These are phyloP conservation scores for Chrysomela aeneicollis DNA, from an alignment of 2,888 invertebrate species.

Conservation along the genomic window DNA sequence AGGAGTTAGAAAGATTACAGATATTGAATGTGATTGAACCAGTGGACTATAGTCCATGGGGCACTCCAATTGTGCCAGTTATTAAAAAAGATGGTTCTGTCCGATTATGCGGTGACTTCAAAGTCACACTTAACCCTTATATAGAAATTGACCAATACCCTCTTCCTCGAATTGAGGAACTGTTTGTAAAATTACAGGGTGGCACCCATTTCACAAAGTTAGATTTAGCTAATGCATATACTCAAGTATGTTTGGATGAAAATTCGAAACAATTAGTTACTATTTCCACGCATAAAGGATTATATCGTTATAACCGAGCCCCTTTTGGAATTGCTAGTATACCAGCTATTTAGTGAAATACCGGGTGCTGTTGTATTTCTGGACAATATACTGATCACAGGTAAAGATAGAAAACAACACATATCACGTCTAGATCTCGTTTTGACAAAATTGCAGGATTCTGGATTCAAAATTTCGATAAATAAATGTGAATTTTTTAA, in stretches of 20 bases:
- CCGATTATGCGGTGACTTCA: constrained; percentile 29
- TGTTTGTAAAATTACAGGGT: constrained; percentile 29
- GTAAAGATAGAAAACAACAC: constrained; percentile 16
- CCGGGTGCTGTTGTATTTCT: constrained; percentile 18
- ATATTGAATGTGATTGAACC: constrained; percentile 6
- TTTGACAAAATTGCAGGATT: constrained; percentile 3
- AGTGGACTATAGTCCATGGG: constrained; percentile 9
- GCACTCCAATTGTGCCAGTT: constrained; percentile 14
- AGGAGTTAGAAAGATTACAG: constrained; percentile 17
- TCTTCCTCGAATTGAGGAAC: constrained; percentile 30
- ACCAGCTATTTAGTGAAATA: constrained; percentile 17
- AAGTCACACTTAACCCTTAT: constrained; percentile 30
- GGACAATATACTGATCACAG: constrained; percentile 25
- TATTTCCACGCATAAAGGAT: constrained; percentile 29
- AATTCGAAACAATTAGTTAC: constrained; percentile 24
- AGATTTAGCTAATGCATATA: constrained; percentile 30
- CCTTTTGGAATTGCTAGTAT: constrained; percentile 30
- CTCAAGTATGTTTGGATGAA: constrained; percentile 30
- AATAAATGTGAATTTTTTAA: constrained; percentile 13
- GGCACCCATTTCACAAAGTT: constrained; percentile 31
- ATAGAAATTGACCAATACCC: constrained; percentile 32
- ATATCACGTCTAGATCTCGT: neutral
- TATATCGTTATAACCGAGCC: constrained; percentile 42
- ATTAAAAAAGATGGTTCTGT: constrained; percentile 20
- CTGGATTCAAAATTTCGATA: constrained; percentile 8